Evolutionary conservation across 2,113 vertebrate species (phyloP), one percentile per base, ranked within the genome.

Genomic region (Eulemur rufifrons): DNA sequence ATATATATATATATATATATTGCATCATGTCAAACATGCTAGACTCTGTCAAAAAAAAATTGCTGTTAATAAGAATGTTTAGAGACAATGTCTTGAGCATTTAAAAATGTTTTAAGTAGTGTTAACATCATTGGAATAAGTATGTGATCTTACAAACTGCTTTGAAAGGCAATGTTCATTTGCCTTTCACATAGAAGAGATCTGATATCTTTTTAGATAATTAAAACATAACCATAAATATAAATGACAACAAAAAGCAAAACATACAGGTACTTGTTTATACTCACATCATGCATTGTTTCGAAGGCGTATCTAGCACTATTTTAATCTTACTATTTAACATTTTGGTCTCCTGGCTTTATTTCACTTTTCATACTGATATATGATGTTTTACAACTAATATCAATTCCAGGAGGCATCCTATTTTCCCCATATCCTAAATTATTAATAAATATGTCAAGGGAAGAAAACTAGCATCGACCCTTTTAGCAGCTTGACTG

Each of bases 401-500:
- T n/a, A 34, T 32, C 27, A n/a, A 9, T 37, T 32, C 63, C 37
- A 37, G 56, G 64, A 94, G 39, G 21, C 83, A 34, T 32, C 78
- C 52, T n/a, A 8, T 32, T 77, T 59, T 2, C 71, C 37, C 78
- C 2, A 2, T 3, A 59, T 27, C 68, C 68, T 84, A 47, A 86
- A 63, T 95, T 71, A 94, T 90, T 87, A 74, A 94, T 78, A 52
- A 59, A 78, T 15, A 90, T 2, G 42, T 86, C 89, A 71, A 25
- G 80, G 45, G 20, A 32, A 37, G 89, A 32, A 82, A 77, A 18
- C 74, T 1, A 25, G 45, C 42, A 59, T 83, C 2, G 8, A 66
- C 85, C 27, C 18, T 27, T 64, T 34, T 7, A 3, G 47, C 56
- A 81, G 71, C 54, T 6, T 5, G 2, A 37, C 66, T 18, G 0